Evolutionary conservation across 2,113 vertebrate species (phyloP).

Genomic region (Calcarius ornatus): DNA sequence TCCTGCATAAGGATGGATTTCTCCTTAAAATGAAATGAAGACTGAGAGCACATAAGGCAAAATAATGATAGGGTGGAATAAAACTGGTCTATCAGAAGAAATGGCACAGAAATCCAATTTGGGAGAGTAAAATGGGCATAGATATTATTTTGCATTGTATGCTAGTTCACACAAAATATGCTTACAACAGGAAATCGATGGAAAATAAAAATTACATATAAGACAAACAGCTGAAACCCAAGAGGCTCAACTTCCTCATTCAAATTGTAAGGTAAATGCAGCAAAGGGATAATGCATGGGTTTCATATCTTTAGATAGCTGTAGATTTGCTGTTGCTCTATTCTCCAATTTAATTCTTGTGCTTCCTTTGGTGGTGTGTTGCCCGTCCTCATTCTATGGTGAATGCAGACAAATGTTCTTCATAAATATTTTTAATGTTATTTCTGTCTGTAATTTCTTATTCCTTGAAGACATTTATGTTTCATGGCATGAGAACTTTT

Average conservation of each 20-base stretch:
- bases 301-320: neutral
- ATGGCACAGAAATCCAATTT: neutral
- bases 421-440: neutral
- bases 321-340: too few species aligned
- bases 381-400: neutral
- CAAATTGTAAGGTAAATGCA: neutral
- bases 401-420: neutral
- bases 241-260: neutral
- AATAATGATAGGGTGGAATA: neutral
- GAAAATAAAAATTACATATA: neutral
- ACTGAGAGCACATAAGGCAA: neutral
- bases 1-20: neutral
- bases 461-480: neutral
- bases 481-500: neutral
- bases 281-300: neutral
- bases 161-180: neutral
- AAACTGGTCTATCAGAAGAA: neutral
- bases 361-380: neutral
- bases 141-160: neutral
- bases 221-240: neutral
- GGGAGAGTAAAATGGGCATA: neutral
- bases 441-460: neutral
- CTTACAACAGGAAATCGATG: constrained; percentile 3
- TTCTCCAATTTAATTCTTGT: fast-evolving
- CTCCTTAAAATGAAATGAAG: neutral